Base-by-base conservation (phyloP, 2,113 vertebrate genomes). In the Psilopsiagon aurifrons region DNA sequence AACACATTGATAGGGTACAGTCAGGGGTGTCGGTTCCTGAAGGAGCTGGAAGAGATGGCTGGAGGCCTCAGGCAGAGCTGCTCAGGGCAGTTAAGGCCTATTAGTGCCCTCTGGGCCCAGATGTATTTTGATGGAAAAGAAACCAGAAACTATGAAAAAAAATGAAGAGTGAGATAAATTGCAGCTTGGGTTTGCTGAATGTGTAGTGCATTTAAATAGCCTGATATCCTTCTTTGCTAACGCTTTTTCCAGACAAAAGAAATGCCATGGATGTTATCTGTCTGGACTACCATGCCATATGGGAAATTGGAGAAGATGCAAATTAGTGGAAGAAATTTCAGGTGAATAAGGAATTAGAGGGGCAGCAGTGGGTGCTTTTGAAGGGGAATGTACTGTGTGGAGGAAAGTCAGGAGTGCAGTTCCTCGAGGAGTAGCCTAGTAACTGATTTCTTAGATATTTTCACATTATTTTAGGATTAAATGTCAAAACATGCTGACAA, bases 321-420 rank as follows among this genome's bases (percentile, higher is more conserved):
- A 92, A 95, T 92, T 52, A 95, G 88, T 0, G 0, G 47, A 86
- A 80, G 74, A 83, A 44, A 80, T 93, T 94, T 92, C 92, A 94
- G 83, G 92, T 94, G 94, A 93, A 96, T 92, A 78, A 88, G 33
- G 52, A 92, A 96, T 94, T 82, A 69, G 64, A 79, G 85, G 83
- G 44, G 75, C 20, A 82, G 67, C 46, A 82, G 8, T 41, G 71
- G 25, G 37, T 68, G 11, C 39, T 57, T 95, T 62, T 83, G 66
- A 93, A 88, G 25, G 41, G 14, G 13, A 92, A 69, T 79, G 16
- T 81, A 43, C 66, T 51, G 22, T 71, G 43, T 6, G 6, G 39
- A 60, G 23, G 25, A 43, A 75, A 93, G 29, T 70, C 68, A 66
- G 64, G 41, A 77, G 27, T 35, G 27, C 49, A 70, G 35, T 28